These are phyloP conservation scores for Oligia latruncula DNA, from an alignment of 2,888 invertebrate species.

Conservation along the genomic window DNA sequence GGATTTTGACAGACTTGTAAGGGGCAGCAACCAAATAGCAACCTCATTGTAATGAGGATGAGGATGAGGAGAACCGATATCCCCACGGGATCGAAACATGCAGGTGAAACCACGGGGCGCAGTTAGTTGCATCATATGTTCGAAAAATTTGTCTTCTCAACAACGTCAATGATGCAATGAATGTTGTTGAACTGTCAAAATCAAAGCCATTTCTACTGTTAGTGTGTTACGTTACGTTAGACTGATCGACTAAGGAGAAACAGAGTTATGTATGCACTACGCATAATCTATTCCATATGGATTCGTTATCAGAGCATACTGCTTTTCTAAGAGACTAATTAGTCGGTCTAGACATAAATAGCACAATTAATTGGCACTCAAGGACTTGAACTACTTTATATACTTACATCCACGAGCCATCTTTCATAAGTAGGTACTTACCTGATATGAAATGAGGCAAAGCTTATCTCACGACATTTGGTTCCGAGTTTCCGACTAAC, in stretches of 20 bases:
- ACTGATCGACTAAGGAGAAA: background rate
- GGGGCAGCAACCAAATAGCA: too few relatives aligned
- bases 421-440: background rate
- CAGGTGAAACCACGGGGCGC: too few relatives aligned
- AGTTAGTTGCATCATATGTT: too few relatives aligned
- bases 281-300: constrained; percentile 17
- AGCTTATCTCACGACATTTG: constrained; percentile 31
- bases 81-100: too few relatives aligned
- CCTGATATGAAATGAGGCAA: constrained; percentile 11
- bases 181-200: too few relatives aligned
- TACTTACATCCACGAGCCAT: constrained; percentile 30
- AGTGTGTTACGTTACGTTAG: too few relatives aligned
- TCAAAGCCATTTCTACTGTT: too few relatives aligned
- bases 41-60: too few relatives aligned
- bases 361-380: constrained; percentile 33
- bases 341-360: constrained; percentile 53
- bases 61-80: too few relatives aligned
- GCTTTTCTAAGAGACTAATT: constrained; percentile 51
- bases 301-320: constrained; percentile 34
- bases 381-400: constrained; percentile 20
- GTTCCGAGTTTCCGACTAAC: constrained; percentile 45
- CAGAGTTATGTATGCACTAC: background rate
- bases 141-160: too few relatives aligned
- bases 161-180: too few relatives aligned
- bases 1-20: too few relatives aligned